Evolutionary conservation across 2,797 vertebrate species (phyloP).

Genomic region (Okamejei kenojei): DNA sequence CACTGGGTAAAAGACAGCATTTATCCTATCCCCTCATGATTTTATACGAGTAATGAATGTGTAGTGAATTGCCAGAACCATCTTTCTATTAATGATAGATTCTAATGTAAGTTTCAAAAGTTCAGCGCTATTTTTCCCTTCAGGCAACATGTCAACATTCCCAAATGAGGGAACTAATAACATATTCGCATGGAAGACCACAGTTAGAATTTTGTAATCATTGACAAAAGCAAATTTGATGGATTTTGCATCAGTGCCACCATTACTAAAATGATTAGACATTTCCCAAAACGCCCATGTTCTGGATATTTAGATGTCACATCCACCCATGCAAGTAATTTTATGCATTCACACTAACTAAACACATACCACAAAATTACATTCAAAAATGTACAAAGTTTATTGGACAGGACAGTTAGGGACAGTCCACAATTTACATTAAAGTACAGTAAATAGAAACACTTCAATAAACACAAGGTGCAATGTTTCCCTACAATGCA

Average conservation of each 20-base stretch:
- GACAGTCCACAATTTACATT: constrained; percentile 24
- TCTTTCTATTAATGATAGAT: neutral
- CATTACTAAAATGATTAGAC: neutral
- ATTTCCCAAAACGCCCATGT: neutral
- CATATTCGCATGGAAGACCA: neutral
- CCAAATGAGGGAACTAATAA: too few relatives aligned
- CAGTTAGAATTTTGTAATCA: neutral
- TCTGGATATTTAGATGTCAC: neutral
- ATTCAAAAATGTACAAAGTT: constrained; percentile 29
- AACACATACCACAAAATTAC: neutral
- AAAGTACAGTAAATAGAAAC: constrained; percentile 14
- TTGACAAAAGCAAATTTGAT: neutral
- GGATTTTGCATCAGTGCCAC: neutral
- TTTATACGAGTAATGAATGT: too few relatives aligned
- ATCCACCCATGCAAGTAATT: neutral
- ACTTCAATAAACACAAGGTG: constrained; percentile 34
- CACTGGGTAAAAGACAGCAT: too few relatives aligned
- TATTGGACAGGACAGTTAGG: constrained; percentile 22
- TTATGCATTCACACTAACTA: neutral
- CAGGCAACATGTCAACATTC: too few relatives aligned
- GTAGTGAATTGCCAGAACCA: neutral
- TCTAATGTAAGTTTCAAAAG: too few relatives aligned
- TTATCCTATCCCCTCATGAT: too few relatives aligned
- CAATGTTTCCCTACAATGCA: constrained; percentile 43
- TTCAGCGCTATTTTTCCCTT: too few relatives aligned